Evolutionary conservation across 2,113 vertebrate species (phyloP).

Genomic region (Rissa tridactyla): DNA sequence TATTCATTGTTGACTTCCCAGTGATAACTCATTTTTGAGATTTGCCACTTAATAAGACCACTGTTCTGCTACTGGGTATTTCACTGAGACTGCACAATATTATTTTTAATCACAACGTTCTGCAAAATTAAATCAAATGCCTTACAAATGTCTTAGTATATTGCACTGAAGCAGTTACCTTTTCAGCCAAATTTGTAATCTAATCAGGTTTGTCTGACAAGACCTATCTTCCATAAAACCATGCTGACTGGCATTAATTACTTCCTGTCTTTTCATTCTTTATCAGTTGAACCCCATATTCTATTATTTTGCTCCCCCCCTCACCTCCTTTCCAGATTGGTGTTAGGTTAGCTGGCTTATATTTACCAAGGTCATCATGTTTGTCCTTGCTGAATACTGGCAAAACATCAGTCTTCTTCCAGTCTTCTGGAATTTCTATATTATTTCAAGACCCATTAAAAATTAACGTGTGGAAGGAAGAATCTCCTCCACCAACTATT

Average conservation of each 20-base stretch:
- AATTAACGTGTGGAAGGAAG: conserved; percentile 55
- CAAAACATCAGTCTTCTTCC: conserved; percentile 36
- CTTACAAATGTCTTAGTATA: not conserved
- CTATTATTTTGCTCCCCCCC: not conserved
- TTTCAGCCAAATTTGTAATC: conserved; percentile 52
- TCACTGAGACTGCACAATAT: not conserved
- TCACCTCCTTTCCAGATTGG: not conserved
- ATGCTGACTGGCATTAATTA: conserved; percentile 64
- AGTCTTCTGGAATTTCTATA: conserved; percentile 57
- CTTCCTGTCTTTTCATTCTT: conserved; percentile 58
- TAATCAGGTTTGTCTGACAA: conserved; percentile 56
- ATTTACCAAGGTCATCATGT: conserved; percentile 56
- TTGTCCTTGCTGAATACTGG: conserved; percentile 1
- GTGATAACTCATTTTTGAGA: not conserved
- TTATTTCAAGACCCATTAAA: conserved; percentile 61
- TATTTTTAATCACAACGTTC: not conserved
- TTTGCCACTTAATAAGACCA: not conserved
- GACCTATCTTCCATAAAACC: conserved; percentile 57
- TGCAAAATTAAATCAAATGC: conserved; percentile 30
- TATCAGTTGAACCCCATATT: conserved; percentile 45
- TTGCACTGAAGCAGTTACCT: not conserved
- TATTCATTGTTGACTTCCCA: not conserved
- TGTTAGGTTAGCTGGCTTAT: conserved; percentile 18
- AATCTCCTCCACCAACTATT: conserved; percentile 8
- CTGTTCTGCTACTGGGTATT: not conserved